Evolutionary conservation across 2,888 invertebrate genomes (phyloP), one percentile per base, ranked within the genome.

Genomic region (Leptura quadrifasciata): DNA sequence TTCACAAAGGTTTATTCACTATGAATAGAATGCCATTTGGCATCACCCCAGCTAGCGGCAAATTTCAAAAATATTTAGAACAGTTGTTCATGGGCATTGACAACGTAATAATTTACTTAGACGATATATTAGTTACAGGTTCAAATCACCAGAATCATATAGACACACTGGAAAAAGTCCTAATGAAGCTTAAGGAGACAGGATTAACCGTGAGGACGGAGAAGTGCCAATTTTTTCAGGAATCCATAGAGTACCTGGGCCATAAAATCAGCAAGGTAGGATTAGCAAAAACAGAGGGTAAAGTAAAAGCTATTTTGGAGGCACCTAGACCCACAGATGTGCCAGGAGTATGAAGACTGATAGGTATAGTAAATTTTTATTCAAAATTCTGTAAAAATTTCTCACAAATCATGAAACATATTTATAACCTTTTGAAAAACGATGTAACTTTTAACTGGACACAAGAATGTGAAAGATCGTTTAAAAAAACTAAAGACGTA

Each of bases 321-420:
- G 61, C 63, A 5, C 21, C 60, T 10, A 60, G 21, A 35, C 47
- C 61, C 5, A 39, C 21, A 1, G 60, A 72, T 60, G 15, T 63
- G 8, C 35, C n/a, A n/a, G n/a, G n/a, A n/a, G n/a, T n/a, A n/a
- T n/a, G 52, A 3, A 18, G 60, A 9, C 21, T 71, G 4, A 8
- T 71, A 20, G 71, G 71, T 5, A 71, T 71, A 60, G 61, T 71
- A 21, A 71, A 58, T 21, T 71, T 27, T 35, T 71, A 71, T 54
- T 31, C 31, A 31, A 31, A 47, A 17, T 20, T 35, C 8, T 31
- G 31, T 31, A 31, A 31, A 31, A 31, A 31, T 31, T 31, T 31
- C 31, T 31, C 31, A 8, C 31, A 31, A 31, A 31, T 31, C 3
- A 31, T 31, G 31, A 31, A 31, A 8, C 31, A 3, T 31, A 31